phyloP scores from a whole-genome alignment of 2,888 invertebrate genomes.

The Phaonia tiefii region DNA sequence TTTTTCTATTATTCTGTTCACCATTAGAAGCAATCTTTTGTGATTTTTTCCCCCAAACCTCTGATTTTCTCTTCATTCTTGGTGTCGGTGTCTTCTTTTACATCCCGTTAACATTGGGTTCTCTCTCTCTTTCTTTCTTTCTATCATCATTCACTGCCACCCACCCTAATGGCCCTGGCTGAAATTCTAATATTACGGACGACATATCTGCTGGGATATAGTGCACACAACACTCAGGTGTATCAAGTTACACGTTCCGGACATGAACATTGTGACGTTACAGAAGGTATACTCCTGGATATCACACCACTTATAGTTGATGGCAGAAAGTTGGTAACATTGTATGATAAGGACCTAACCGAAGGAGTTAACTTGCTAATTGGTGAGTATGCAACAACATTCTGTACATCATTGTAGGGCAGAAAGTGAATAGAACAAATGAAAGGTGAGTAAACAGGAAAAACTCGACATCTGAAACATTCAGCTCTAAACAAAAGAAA shows the following conservation, averaged over 20 bases:
- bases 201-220: slow-evolving; percentile 69
- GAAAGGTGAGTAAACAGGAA: slow-evolving; percentile 1
- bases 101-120: slow-evolving; percentile 22
- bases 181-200: neutral
- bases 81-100: slow-evolving; percentile 7
- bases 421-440: neutral
- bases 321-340: slow-evolving; percentile 85
- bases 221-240: slow-evolving; percentile 83
- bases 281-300: slow-evolving; percentile 86
- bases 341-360: slow-evolving; percentile 87
- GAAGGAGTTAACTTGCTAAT: slow-evolving; percentile 88
- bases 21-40: slow-evolving; percentile 27
- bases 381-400: slow-evolving; percentile 83
- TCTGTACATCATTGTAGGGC: no score
- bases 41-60: neutral
- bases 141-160: slow-evolving; percentile 15
- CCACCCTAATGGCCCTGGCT: neutral
- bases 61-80: neutral
- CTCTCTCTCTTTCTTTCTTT: neutral
- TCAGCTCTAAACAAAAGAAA: neutral
- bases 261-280: slow-evolving; percentile 87
- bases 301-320: slow-evolving; percentile 86
- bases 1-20: slow-evolving; percentile 42
- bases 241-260: slow-evolving; percentile 87
- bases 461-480: neutral